Conservation (phyloP, 1,140 invertebrate species). For the Euglossa dilemma region DNA sequence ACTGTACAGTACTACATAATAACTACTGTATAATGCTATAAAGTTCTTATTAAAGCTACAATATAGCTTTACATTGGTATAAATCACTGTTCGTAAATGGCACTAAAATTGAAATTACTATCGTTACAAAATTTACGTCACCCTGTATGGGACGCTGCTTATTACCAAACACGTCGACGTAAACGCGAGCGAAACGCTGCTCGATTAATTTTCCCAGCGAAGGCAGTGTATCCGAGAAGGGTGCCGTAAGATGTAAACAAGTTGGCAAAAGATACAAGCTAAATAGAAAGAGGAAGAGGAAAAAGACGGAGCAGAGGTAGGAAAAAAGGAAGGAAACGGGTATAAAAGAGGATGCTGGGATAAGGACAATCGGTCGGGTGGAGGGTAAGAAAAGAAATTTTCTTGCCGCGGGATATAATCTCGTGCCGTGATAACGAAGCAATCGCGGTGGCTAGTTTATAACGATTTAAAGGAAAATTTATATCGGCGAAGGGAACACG, state of each 20-base stretch:
- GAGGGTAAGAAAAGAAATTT: background rate
- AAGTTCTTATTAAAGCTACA: too few species aligned
- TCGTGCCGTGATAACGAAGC: constrained; percentile 45
- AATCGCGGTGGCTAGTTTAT: constrained; percentile 33
- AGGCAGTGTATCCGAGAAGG: background rate
- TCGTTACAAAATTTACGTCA: too few species aligned
- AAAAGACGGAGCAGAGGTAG: background rate
- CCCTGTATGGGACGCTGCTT: too few species aligned
- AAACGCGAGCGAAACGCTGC: background rate
- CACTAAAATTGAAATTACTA: too few species aligned
- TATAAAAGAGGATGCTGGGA: background rate
- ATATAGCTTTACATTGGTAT: too few species aligned
- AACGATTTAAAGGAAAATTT: constrained; percentile 46
- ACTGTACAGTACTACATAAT: too few species aligned
- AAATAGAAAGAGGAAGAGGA: background rate
- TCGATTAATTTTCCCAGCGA: background rate
- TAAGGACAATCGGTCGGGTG: background rate
- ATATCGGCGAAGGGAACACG: background rate
- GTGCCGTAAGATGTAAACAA: background rate
- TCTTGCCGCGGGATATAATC: constrained; percentile 23
- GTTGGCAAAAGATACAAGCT: background rate
- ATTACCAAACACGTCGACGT: background rate
- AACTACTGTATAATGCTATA: too few species aligned
- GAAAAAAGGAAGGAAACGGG: background rate
- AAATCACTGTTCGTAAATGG: too few species aligned